A percentile compares a stretch with the other conserved stretches of the same genome.
Evolutionary conservation across 2,113 vertebrate species (phyloP).

Genomic region (Microtus richardsoni): DNA sequence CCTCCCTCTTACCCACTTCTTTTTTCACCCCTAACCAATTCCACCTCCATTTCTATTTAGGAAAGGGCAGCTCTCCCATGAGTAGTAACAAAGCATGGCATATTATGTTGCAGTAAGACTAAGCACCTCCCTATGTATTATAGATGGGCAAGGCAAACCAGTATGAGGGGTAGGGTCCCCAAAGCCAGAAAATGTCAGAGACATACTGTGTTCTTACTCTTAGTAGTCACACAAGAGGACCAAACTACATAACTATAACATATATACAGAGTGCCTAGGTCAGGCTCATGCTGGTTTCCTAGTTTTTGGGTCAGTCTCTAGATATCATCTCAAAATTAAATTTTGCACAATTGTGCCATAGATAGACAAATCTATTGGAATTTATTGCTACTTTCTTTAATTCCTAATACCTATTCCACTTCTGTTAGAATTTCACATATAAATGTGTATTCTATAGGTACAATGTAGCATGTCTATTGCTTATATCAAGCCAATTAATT

Average conservation of each 20-base stretch:
- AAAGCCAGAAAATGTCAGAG: too few relatives aligned
- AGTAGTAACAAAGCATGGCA: background rate
- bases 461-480: background rate
- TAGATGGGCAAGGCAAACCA: background rate
- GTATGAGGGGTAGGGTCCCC: background rate
- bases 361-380: background rate
- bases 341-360: background rate
- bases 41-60: background rate
- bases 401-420: background rate
- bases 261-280: too few relatives aligned
- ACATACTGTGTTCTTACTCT: too few relatives aligned
- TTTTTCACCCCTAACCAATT: too few relatives aligned
- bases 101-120: background rate
- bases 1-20: too few relatives aligned
- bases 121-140: background rate
- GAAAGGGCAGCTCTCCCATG: background rate
- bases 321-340: background rate
- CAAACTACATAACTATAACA: too few relatives aligned
- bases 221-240: too few relatives aligned
- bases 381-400: background rate
- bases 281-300: background rate
- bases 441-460: too few relatives aligned
- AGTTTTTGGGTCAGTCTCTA: background rate
- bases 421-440: background rate
- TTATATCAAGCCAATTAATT: background rate